Base-by-base conservation (phyloP, 2,797 vertebrate genomes). In the Myotis findleyi region DNA sequence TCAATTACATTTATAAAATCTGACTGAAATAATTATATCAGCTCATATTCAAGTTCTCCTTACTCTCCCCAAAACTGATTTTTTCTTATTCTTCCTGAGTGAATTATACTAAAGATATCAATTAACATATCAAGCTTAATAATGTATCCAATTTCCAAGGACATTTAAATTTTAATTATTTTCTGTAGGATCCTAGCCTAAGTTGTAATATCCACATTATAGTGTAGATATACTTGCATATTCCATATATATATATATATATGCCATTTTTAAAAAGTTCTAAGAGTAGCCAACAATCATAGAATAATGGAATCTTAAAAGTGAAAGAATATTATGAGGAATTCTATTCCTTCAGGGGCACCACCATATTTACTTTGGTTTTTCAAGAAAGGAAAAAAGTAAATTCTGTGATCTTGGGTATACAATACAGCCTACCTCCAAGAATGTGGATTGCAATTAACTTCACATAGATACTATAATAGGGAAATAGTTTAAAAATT, bases 161-260 rank as follows among this genome's bases (percentile, higher is more conserved):
- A 85, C 6, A 73, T 72, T 68, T 71, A 85, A 49, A 77, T 77
- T 80, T 94, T 88, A 51, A 64, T 80, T 94, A 59, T 83, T 73
- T 89, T 94, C 21, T 86, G 5, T 62, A 83, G 10, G 30, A 84
- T 41, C 38, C 5, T 83, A 82, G 1, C 64, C 33, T 96, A 69
- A 66, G 12, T 44, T 66, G 5, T 62, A 68, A 57, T 55, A 82
- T 59, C 1, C 17, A 91, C n/a, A 82, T 14, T 76, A 64, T 77
- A 68, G 33, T 49, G 12, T 23, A 38, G 51, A 53, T 57, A 30
- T 41, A 9, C 17, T 14, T 57, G 64, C 13, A 47, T 11, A 85
- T 53, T 44, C 36, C 11, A 33, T 49, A 51, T 83, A 25, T 69
- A 73, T 10, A 87, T 20, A 7, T 49, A 71, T 49, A 87, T 41